Conservation (phyloP, 92 coral and sea anemone genomes). For the Galaxea fascicularis region DNA sequence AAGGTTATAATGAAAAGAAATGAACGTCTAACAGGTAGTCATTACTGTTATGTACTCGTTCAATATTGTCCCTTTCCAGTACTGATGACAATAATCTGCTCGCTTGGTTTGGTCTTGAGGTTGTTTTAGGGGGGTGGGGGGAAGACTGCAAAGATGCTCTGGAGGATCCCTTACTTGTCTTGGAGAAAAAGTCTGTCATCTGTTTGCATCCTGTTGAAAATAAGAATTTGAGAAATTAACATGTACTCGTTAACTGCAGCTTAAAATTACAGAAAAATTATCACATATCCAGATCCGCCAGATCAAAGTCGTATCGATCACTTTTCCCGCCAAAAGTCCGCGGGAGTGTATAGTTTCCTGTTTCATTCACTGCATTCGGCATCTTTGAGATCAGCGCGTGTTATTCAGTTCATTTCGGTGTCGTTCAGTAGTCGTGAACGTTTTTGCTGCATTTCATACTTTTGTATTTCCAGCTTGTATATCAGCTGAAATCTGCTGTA, state of each 20-base stretch:
- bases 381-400: too few relatives aligned
- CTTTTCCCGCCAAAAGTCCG: constrained; percentile 13
- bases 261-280: constrained; percentile 9
- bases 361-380: constrained; percentile 18
- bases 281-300: constrained; percentile 8
- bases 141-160: neutral
- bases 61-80: constrained; percentile 19
- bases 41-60: neutral
- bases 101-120: constrained; percentile 6
- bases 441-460: too few relatives aligned
- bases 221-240: neutral
- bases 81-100: constrained; percentile 10
- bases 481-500: neutral
- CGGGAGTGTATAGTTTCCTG: constrained; percentile 6
- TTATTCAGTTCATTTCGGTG: neutral
- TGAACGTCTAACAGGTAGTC: neutral
- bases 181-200: constrained; percentile 16
- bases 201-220: constrained; percentile 6
- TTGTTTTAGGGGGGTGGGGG: constrained; percentile 10
- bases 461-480: neutral
- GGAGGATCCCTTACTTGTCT: neutral
- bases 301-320: constrained; percentile 8
- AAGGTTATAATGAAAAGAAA: constrained; percentile 6
- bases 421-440: neutral
- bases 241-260: constrained; percentile 1